These are phyloP conservation scores for Saimiri boliviensis DNA, from an alignment of 2,113 vertebrate genomes.

Conservation along the genomic window DNA sequence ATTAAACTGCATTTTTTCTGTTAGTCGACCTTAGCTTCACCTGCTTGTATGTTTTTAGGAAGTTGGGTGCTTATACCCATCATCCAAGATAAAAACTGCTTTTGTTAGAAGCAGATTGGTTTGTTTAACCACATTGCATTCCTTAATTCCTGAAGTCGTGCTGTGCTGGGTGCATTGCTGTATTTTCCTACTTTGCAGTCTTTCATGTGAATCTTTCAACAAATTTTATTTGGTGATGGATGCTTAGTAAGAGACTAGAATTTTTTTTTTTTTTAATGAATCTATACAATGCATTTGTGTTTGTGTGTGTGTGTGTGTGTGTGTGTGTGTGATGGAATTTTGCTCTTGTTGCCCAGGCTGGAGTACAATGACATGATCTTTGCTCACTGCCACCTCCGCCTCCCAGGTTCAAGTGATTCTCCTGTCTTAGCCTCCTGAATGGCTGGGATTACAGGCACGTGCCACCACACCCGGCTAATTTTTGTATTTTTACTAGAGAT, in stretches of 20 bases:
- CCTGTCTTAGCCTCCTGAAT: too few species aligned
- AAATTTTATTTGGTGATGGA: slow-evolving; percentile 17
- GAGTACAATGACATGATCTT: too few species aligned
- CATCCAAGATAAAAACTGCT: background rate
- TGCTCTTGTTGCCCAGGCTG: too few species aligned
- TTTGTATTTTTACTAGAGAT: too few species aligned
- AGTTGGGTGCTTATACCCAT: background rate
- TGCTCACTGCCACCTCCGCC: too few species aligned
- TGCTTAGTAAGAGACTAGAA: background rate
- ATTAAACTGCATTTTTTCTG: background rate
- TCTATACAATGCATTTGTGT: too few species aligned
- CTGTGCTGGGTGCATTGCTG: background rate
- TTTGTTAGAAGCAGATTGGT: background rate
- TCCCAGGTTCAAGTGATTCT: too few species aligned
- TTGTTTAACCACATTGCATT: background rate
- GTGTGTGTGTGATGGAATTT: too few species aligned
- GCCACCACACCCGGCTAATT: too few species aligned
- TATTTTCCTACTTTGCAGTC: background rate
- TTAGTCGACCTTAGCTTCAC: background rate
- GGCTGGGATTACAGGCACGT: too few species aligned
- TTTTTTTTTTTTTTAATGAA: background rate
- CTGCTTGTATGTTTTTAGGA: background rate
- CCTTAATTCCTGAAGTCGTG: background rate
- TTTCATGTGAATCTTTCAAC: background rate
- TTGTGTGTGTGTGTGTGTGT: too few species aligned